Evolutionary conservation across 2,797 vertebrate genomes (phyloP), one percentile per base, ranked within the genome.

Genomic region (Tolypeutes matacus): DNA sequence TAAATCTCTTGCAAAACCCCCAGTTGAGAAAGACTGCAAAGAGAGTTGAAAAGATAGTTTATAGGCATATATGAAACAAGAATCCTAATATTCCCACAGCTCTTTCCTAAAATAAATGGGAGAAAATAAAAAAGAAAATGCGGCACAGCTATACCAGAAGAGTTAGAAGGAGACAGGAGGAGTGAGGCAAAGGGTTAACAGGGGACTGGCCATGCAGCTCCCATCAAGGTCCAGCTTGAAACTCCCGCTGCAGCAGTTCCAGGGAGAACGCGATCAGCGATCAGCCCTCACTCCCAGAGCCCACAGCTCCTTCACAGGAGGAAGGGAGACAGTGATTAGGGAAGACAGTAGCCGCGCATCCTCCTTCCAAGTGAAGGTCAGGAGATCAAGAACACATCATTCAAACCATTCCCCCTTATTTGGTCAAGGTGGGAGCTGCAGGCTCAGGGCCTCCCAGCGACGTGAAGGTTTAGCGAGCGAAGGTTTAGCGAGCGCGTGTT

Each of bases 1-100:
- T 56, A 83, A 91, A 39, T 91, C 34, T 92, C 89, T 78, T n/a
- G 94, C 10, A 73, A 94, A 94, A 93, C 65, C 12, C 11, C 39
- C 67, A 86, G 36, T 5, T 93, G 53, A 93, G 15, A 84, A 77
- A 84, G 51, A 70, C 31, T 56, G 51, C 8, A 92, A 81, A 70
- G 85, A 62, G 65, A 94, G 36, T 21, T 87, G 36, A 82, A 87
- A 96, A 82, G 60, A 67, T 5, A 65, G 64, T 72, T 91, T 49
- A 89, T 7, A 75, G 88, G 89, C 49, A 51, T 69, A 87, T 92
- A 87, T 64, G 78, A 75, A 62, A 29, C 36, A 92, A 78, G 58
- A 88, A 70, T 25, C 46, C 75, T 89, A 89, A 86, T 75, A 94
- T 36, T 83, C 49, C 75, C 25, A 86, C 25, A 73, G 21, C 60